Percentiles rank a stretch among this genome's conserved stretches.
phyloP scores from a whole-genome alignment of 2,797 vertebrate genomes.

The Xenentodon cancila region DNA sequence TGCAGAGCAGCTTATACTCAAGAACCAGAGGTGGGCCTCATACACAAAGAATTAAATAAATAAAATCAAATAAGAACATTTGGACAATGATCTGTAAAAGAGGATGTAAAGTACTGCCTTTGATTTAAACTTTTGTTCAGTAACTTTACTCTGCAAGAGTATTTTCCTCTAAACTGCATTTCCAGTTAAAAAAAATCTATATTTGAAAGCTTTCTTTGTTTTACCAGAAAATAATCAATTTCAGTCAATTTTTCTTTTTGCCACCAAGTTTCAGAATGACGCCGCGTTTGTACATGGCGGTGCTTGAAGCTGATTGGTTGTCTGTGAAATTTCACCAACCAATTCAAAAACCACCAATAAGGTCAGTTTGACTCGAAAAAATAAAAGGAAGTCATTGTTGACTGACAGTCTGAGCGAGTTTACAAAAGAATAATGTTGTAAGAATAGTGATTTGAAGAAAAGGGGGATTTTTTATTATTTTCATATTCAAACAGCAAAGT shows the following conservation, averaged over 20 bases:
- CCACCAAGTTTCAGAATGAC: slow-evolving; percentile 16
- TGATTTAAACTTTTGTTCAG: neutral
- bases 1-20: neutral
- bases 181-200: too few species aligned
- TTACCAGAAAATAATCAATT: neutral
- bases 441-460: neutral
- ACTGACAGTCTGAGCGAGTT: neutral
- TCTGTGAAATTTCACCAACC: slow-evolving; percentile 5
- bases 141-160: too few species aligned
- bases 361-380: neutral
- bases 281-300: neutral
- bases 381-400: neutral
- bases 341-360: slow-evolving; percentile 19
- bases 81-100: neutral
- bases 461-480: neutral
- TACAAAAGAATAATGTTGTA: neutral
- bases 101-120: neutral
- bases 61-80: too few species aligned
- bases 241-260: neutral
- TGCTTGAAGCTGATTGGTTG: slow-evolving; percentile 25
- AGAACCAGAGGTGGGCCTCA: neutral
- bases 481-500: neutral
- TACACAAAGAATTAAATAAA: neutral
- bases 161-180: too few species aligned
- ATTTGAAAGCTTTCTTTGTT: too few species aligned